Evolutionary conservation across 2,888 invertebrate species (phyloP).

Genomic region (Pediacus dermestoides): DNA sequence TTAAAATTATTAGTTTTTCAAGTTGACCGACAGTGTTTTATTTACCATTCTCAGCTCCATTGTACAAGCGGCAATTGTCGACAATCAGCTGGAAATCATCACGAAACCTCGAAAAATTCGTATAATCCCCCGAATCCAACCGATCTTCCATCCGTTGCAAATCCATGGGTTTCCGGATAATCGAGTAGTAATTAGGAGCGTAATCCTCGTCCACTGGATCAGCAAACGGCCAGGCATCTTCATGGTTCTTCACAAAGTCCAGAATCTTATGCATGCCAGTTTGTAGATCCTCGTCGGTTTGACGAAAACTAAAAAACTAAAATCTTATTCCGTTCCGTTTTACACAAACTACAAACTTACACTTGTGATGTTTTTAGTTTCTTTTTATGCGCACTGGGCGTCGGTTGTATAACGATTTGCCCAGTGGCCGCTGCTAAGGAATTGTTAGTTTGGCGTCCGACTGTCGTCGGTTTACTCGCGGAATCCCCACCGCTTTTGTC

Average conservation of each 20-base stretch:
- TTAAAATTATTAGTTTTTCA: slow-evolving; percentile 11
- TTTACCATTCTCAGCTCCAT: slow-evolving; percentile 88
- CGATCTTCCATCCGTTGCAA: slow-evolving; percentile 83
- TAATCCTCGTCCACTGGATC: slow-evolving; percentile 91
- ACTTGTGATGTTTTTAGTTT: slow-evolving; percentile 64
- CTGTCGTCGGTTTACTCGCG: slow-evolving; percentile 39
- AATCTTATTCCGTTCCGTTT: neutral
- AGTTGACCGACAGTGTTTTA: neutral
- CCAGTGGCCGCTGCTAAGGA: slow-evolving; percentile 81
- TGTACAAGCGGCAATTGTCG: slow-evolving; percentile 88
- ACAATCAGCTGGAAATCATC: slow-evolving; percentile 89
- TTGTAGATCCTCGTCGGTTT: slow-evolving; percentile 79
- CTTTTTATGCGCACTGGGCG: slow-evolving; percentile 37
- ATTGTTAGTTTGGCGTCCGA: slow-evolving; percentile 81
- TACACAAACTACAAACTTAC: slow-evolving; percentile 49
- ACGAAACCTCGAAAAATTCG: slow-evolving; percentile 74
- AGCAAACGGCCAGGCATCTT: slow-evolving; percentile 92
- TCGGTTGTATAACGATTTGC: slow-evolving; percentile 70
- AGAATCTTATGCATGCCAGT: slow-evolving; percentile 91
- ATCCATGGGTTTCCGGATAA: slow-evolving; percentile 80
- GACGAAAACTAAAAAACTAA: slow-evolving; percentile 60
- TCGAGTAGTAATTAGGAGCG: slow-evolving; percentile 80
- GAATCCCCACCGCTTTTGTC: slow-evolving; percentile 19
- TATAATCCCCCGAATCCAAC: slow-evolving; percentile 76
- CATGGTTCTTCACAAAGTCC: slow-evolving; percentile 80